phyloP scores from a whole-genome alignment of 2,797 vertebrate genomes.

The Sebastes iracundus region DNA sequence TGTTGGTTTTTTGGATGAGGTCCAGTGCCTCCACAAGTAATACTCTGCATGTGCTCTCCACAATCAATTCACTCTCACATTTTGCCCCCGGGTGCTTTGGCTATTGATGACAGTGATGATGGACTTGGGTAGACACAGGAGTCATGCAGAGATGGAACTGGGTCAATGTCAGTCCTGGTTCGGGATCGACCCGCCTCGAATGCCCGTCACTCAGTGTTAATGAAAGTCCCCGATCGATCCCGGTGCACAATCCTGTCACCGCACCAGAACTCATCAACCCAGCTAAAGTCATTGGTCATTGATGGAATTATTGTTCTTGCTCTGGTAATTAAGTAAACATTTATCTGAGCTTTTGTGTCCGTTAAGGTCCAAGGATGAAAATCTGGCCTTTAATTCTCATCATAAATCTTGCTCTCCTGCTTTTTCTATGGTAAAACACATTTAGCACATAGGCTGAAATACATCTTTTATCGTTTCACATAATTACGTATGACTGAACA shows the following conservation, averaged over 20 bases:
- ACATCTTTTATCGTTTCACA: constrained; percentile 4
- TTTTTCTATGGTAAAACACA: constrained; percentile 1
- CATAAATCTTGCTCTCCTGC: neutral
- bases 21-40: constrained; percentile 46
- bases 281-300: constrained; percentile 25
- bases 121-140: constrained; percentile 53
- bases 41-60: constrained; percentile 22
- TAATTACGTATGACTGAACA: constrained; percentile 30
- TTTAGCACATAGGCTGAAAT: constrained; percentile 4
- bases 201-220: constrained; percentile 62
- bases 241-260: constrained; percentile 35
- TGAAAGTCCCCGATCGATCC: constrained; percentile 68
- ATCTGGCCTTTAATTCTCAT: neutral
- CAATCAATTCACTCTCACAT: constrained; percentile 58
- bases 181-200: constrained; percentile 66
- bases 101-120: constrained; percentile 66
- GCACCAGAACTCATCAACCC: constrained; percentile 50
- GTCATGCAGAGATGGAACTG: constrained; percentile 46
- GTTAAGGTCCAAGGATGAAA: neutral
- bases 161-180: constrained; percentile 77
- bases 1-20: constrained; percentile 54
- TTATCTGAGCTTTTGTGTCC: constrained; percentile 24
- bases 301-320: constrained; percentile 32
- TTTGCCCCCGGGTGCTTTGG: constrained; percentile 28
- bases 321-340: constrained; percentile 54